A percentile compares a stretch with the other conserved stretches of the same genome.
Conservation (phyloP, 2,888 invertebrate species). For the Drosophila mayaguana region DNA sequence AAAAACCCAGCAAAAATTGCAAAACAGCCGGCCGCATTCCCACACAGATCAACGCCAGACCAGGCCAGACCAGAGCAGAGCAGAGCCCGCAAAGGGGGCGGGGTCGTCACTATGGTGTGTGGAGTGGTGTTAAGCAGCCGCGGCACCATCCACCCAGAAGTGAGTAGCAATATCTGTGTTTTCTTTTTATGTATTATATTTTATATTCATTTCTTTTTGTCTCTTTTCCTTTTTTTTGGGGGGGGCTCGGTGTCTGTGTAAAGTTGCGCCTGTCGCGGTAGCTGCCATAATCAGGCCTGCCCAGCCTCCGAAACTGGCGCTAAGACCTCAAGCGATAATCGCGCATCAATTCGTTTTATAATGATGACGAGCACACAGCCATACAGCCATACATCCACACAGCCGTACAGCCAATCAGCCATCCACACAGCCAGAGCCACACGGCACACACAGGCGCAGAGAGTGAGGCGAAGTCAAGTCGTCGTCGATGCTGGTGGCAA, state of each 20-base stretch:
- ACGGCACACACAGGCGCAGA: conserved; percentile 11
- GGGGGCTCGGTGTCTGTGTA: conserved; percentile 34
- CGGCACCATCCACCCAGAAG: conserved; percentile 46
- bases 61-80: conserved; percentile 23
- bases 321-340: conserved; percentile 79
- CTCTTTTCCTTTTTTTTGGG: neutral
- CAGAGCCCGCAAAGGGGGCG: neutral
- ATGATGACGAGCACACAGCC: conserved; percentile 73
- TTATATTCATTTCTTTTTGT: neutral
- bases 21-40: conserved; percentile 77
- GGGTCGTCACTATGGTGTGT: neutral
- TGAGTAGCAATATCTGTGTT: conserved; percentile 41
- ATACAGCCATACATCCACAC: neutral
- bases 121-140: conserved; percentile 22
- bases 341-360: conserved; percentile 83
- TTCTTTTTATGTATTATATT: conserved; percentile 15
- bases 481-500: conserved; percentile 73
- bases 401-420: neutral
- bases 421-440: neutral
- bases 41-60: conserved; percentile 65
- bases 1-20: conserved; percentile 66
- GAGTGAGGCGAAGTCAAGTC: conserved; percentile 13
- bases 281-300: conserved; percentile 65
- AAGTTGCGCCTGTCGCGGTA: conserved; percentile 52
- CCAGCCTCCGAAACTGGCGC: conserved; percentile 70